Evolutionary conservation across 1,140 invertebrate species (phyloP).

Genomic region (Drosophila novamexicana): DNA sequence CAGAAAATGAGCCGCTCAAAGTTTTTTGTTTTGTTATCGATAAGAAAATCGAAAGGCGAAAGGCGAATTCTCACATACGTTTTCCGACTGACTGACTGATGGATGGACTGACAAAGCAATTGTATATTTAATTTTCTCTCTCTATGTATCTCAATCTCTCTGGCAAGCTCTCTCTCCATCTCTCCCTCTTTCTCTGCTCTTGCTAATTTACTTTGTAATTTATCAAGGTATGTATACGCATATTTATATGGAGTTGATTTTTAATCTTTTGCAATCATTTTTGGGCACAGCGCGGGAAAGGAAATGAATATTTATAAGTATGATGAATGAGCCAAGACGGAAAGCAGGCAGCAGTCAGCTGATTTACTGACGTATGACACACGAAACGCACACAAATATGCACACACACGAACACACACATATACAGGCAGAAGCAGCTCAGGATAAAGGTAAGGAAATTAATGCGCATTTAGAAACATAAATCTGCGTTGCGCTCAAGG

Average conservation of each 20-base stretch:
- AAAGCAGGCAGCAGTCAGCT: slow-evolving; percentile 49
- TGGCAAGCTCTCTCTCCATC: neutral
- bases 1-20: slow-evolving; percentile 68
- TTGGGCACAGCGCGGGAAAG: slow-evolving; percentile 28
- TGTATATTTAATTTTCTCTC: slow-evolving; percentile 2
- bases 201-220: slow-evolving; percentile 69
- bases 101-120: slow-evolving; percentile 32
- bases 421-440: slow-evolving; percentile 21
- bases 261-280: slow-evolving; percentile 83
- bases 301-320: slow-evolving; percentile 84
- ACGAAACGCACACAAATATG: slow-evolving; percentile 55
- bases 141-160: neutral
- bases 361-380: slow-evolving; percentile 81
- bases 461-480: slow-evolving; percentile 82
- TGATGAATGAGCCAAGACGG: slow-evolving; percentile 77
- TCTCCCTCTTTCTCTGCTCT: slow-evolving; percentile 10
- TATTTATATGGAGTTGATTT: slow-evolving; percentile 82
- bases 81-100: slow-evolving; percentile 23
- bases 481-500: slow-evolving; percentile 66
- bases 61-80: slow-evolving; percentile 35
- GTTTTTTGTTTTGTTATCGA: slow-evolving; percentile 40
- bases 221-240: slow-evolving; percentile 54
- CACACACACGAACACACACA: slow-evolving; percentile 3
- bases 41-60: neutral
- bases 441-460: slow-evolving; percentile 82